These are phyloP conservation scores for Athrips mouffetella DNA, from an alignment of 2,888 invertebrate species.

Conservation along the genomic window DNA sequence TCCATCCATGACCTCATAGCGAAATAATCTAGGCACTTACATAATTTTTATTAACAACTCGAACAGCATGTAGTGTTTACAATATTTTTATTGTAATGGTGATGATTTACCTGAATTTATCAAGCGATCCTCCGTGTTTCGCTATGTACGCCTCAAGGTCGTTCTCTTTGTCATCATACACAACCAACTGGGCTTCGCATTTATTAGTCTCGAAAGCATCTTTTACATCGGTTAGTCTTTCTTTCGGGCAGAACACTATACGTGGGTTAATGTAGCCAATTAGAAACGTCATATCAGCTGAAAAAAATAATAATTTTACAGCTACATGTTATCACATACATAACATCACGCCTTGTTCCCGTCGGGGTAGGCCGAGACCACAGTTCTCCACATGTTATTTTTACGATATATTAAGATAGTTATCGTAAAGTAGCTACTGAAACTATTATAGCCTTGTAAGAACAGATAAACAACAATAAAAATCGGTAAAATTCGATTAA, in stretches of 20 bases:
- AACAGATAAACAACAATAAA: no score
- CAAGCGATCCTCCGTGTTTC: conserved; percentile 37
- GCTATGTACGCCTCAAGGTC: conserved; percentile 37
- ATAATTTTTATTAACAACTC: no score
- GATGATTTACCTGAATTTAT: conserved; percentile 36
- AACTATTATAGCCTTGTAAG: no score
- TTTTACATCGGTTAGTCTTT: conserved; percentile 33
- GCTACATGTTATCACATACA: no score
- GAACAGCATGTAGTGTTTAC: not conserved
- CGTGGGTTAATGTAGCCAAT: conserved; percentile 32
- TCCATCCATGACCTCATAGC: no score
- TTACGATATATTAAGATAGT: not conserved
- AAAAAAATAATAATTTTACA: conserved; percentile 17
- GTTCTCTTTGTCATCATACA: conserved; percentile 37
- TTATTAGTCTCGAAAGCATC: conserved; percentile 27
- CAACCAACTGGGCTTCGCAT: conserved; percentile 30
- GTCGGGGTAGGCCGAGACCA: no score
- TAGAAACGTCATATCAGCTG: conserved; percentile 26
- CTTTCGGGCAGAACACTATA: conserved; percentile 42
- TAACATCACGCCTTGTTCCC: no score
- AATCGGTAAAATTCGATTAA: no score
- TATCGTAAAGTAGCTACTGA: no score
- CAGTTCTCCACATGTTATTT: no score
- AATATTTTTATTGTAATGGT: not conserved
- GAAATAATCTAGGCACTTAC: no score